Evolutionary conservation across 2,797 vertebrate genomes (phyloP), one percentile per base, ranked within the genome.

Genomic region (Hippopotamyrus pictus): DNA sequence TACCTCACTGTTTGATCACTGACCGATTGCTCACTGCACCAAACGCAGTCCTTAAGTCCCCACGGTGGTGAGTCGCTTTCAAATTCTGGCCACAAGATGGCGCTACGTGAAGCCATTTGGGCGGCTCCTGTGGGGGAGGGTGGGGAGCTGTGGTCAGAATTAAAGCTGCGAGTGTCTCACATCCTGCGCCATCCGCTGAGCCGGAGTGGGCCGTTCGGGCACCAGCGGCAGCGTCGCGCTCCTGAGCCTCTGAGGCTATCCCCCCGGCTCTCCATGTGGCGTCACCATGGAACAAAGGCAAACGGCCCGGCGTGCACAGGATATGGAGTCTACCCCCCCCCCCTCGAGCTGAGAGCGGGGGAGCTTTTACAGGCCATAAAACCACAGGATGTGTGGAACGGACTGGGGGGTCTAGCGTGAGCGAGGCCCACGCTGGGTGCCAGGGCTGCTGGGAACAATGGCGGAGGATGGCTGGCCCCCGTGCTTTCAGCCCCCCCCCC

Each of bases 401-500:
- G 73, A 90, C 91, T 92, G 93, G 93, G 92, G 92, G 92, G 92
- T 94, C 95, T 92, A 91, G 91, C 92, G 92, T 93, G 94, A 93
- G 84, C n/a, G 6, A 37, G n/a, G 46, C 37, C 46, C 50, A 37
- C 2, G 44, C 25, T 84, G 92, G 90, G 93, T 90, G 92, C 89
- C 93, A 94, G 93, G 94, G 94, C 92, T 93, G 93, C 91, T 37
- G 53, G 91, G 95, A 96, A 96, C 96, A 97, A 96, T 96, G 94
- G 94, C 93, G 92, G 92, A 93, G 95, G 95, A 89, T 89, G 90
- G 89, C 90, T 88, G 89, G 86, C 88, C 82, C 79, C 89, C 86
- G 86, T 86, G 87, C 84, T 46, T 86, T 89, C 88, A 65, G 76
- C 85, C 88, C 76, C 14, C 5, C 33, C n/a, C 89, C 86, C 22